phyloP scores from a whole-genome alignment of 1,140 invertebrate genomes.

The Eumeta japonica region DNA sequence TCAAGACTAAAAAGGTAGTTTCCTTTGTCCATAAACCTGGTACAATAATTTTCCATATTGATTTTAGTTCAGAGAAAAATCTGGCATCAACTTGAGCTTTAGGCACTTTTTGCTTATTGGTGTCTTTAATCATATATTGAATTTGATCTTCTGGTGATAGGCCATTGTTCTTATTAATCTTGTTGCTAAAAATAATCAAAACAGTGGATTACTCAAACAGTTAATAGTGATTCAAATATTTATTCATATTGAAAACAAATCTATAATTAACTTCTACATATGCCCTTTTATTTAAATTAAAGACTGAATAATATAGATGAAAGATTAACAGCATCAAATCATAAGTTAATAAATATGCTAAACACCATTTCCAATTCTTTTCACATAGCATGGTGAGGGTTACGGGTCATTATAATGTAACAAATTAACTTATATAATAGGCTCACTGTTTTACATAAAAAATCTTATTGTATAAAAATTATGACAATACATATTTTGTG shows the following conservation, averaged over 20 bases:
- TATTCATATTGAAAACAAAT: no score
- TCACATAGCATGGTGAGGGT: no score
- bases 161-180: slow-evolving; percentile 22
- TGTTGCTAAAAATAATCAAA: slow-evolving; percentile 15
- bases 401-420: no score
- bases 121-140: slow-evolving; percentile 75
- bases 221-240: no score
- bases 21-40: slow-evolving; percentile 76
- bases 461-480: no score
- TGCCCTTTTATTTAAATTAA: neutral
- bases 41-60: slow-evolving; percentile 80
- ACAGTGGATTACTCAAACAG: no score
- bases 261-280: no score
- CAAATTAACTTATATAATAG: no score
- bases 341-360: neutral
- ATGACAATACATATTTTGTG: neutral
- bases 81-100: slow-evolving; percentile 84
- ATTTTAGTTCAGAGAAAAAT: slow-evolving; percentile 78
- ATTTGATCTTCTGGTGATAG: slow-evolving; percentile 64
- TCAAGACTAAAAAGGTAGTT: slow-evolving; percentile 75
- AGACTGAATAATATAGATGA: neutral
- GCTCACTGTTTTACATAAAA: no score
- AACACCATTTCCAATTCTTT: no score
- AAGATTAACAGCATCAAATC: neutral
- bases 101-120: slow-evolving; percentile 60